phyloP scores from a whole-genome alignment of 2,888 invertebrate genomes.

The Drosophila ezoana region DNA sequence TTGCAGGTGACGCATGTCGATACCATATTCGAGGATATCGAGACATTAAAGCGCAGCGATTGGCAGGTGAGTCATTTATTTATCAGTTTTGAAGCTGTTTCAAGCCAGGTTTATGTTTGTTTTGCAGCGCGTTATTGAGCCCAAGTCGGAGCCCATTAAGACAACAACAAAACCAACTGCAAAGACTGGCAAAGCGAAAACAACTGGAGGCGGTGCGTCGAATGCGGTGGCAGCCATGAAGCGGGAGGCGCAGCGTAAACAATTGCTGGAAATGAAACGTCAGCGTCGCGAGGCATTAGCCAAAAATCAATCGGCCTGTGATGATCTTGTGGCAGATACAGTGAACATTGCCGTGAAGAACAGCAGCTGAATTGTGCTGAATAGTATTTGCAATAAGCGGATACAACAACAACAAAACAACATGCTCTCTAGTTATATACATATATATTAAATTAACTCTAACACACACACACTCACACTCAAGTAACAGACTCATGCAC shows the following conservation, averaged over 20 bases:
- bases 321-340: slow-evolving; percentile 19
- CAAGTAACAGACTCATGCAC: slow-evolving; percentile 36
- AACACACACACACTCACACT: slow-evolving; percentile 41
- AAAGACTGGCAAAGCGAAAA: slow-evolving; percentile 63
- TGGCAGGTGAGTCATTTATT: slow-evolving; percentile 86
- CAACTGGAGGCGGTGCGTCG: slow-evolving; percentile 33
- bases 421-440: slow-evolving; percentile 69
- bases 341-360: slow-evolving; percentile 56
- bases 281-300: slow-evolving; percentile 82
- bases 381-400: slow-evolving; percentile 31
- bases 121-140: slow-evolving; percentile 39
- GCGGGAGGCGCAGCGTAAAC: slow-evolving; percentile 90
- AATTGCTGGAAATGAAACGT: slow-evolving; percentile 89
- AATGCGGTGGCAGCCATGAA: slow-evolving; percentile 86
- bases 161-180: slow-evolving; percentile 56
- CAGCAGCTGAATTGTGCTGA: slow-evolving; percentile 72
- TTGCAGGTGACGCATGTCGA: slow-evolving; percentile 95
- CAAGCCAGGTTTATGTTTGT: not conserved
- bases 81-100: not conserved
- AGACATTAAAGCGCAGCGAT: slow-evolving; percentile 87
- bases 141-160: slow-evolving; percentile 27
- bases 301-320: slow-evolving; percentile 40
- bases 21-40: slow-evolving; percentile 90
- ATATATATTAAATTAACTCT: slow-evolving; percentile 43
- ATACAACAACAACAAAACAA: slow-evolving; percentile 19